A percentile compares a stretch with the other conserved stretches of the same genome.
Conservation (phyloP, 2,113 vertebrate genomes). For the Chionomys nivalis region DNA sequence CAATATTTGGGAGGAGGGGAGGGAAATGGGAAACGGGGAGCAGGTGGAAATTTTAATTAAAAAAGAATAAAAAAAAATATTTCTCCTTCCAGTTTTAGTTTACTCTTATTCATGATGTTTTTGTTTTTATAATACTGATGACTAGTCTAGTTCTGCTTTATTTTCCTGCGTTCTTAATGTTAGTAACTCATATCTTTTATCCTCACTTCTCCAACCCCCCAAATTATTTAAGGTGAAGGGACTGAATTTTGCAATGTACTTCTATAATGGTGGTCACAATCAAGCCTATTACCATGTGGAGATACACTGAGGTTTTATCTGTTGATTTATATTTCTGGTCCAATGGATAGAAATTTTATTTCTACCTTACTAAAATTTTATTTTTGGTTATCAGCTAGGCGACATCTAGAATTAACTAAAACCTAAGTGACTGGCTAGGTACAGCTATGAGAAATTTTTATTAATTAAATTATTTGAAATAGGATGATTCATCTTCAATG, state of each 20-base stretch:
- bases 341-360: background rate
- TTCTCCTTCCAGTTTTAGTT: background rate
- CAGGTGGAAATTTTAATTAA: too few species aligned
- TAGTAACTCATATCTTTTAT: background rate
- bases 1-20: too few species aligned
- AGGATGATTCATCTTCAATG: background rate
- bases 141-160: background rate
- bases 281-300: too few species aligned
- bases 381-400: background rate
- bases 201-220: background rate
- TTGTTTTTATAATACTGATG: background rate
- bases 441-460: background rate
- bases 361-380: too few species aligned
- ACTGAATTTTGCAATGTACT: background rate
- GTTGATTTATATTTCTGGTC: background rate
- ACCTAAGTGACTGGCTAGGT: background rate
- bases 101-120: background rate
- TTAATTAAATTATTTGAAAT: background rate
- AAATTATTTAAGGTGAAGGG: background rate
- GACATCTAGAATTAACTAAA: background rate
- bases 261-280: rapidly evolving
- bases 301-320: background rate
- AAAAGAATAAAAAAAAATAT: too few species aligned
- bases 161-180: background rate
- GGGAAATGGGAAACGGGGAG: too few species aligned